Evolutionary conservation across 1,140 invertebrate species (phyloP), one percentile per base, ranked within the genome.

Genomic region (Drosophila oshimai): DNA sequence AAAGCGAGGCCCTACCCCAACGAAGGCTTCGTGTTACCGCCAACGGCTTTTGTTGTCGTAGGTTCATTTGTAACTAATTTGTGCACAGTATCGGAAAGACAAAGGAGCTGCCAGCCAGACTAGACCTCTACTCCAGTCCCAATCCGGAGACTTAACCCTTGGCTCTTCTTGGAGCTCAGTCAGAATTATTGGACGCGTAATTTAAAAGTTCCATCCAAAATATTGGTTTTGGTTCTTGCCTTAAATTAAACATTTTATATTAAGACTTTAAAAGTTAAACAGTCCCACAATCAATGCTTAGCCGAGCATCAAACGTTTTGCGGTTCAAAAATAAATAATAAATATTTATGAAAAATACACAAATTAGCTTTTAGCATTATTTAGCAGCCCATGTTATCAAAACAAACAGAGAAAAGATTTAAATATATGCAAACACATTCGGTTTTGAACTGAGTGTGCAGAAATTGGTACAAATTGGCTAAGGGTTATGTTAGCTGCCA

Each of bases 51-150:
- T 87, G 81, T 87, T 87, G 81, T 81, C 55, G 81, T 87, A 77
- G 81, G 68, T 64, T 87, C 83, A 74, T 76, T 87, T 87, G 81
- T 87, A 71, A 87, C 81, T 87, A 88, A 87, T 87, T 81, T 86
- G 76, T 87, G 81, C 81, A 86, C 33, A 75, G 68, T 39, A 73
- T 86, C 50, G 79, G 36, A 86, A 74, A 84, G 65, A 72, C 80
- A 87, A 86, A 75, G 74, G 77, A 47, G 61, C 37, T 46, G 29
- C 34, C 44, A 49, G 10, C n/a, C 34, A 33, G 61, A 42, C 51
- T 31, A 31, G 41, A 24, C 10, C 13, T 10, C 31, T 39, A 10
- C 24, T 31, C 51, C 13, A 10, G 7, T 26, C 13, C 50, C 28
- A 10, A 44, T 10, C 46, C 6, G 6, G 6, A 37, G 22, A 3